Percentiles rank a stretch among this genome's conserved stretches.
Evolutionary conservation across 2,113 vertebrate genomes (phyloP).

Genomic region (Nerophis lumbriciformis): DNA sequence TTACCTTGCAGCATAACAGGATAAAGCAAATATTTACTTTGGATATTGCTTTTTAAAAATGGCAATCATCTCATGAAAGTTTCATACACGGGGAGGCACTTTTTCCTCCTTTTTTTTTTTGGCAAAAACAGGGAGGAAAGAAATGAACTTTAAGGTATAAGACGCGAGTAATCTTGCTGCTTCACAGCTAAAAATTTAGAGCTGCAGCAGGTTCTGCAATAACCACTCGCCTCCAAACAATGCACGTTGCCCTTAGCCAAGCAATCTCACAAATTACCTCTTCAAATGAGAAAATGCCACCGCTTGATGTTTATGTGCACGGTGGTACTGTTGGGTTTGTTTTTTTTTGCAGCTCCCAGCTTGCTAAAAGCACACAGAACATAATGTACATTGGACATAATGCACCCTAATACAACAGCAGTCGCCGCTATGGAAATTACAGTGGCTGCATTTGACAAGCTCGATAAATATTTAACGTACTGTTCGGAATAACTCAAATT

Average conservation of each 20-base stretch:
- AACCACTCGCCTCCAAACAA: constrained; percentile 30
- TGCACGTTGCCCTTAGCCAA: constrained; percentile 20
- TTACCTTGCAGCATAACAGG: neutral
- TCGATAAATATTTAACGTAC: constrained; percentile 34
- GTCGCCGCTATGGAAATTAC: constrained; percentile 35
- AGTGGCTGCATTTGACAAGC: constrained; percentile 19
- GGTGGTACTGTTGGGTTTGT: constrained; percentile 32
- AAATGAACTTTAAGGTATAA: constrained; percentile 20
- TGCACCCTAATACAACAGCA: constrained; percentile 33
- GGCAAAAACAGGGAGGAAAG: constrained; percentile 6
- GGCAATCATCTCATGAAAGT: neutral
- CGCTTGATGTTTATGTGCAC: constrained; percentile 35
- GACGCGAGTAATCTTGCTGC: constrained; percentile 25
- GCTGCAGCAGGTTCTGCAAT: constrained; percentile 14
- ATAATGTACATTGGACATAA: constrained; percentile 47
- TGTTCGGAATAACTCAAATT: constrained; percentile 5
- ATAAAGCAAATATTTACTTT: neutral
- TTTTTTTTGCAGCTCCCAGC: constrained; percentile 47
- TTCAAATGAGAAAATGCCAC: constrained; percentile 43
- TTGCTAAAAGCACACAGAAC: constrained; percentile 32
- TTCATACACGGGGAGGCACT: constrained; percentile 1
- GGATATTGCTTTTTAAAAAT: neutral
- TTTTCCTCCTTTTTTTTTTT: constrained; percentile 1
- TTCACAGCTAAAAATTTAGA: constrained; percentile 28
- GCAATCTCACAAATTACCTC: constrained; percentile 47